Evolutionary conservation across 2,797 vertebrate species (phyloP).

Genomic region (Cercopithecus petaurista): DNA sequence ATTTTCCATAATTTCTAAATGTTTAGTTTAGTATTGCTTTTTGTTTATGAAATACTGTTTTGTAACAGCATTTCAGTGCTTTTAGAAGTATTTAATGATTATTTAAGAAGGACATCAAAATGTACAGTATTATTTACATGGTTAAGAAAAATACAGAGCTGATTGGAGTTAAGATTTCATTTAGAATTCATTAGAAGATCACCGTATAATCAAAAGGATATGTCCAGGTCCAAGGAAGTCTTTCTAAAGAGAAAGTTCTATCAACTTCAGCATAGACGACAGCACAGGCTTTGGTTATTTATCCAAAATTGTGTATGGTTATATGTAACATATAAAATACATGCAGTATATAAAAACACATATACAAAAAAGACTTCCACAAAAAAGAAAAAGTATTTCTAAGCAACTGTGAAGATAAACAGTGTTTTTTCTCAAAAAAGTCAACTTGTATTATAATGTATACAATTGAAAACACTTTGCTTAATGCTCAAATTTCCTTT

Average conservation of each 20-base stretch:
- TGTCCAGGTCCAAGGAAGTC: not conserved
- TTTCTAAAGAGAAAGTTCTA: constrained; percentile 14
- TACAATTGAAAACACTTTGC: not conserved
- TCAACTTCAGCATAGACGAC: not conserved
- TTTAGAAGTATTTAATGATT: not conserved
- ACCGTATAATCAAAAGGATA: not conserved
- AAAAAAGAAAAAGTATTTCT: not conserved
- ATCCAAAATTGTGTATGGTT: not conserved
- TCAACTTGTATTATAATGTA: not conserved
- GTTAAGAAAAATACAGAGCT: not conserved
- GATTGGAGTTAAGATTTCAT: not conserved
- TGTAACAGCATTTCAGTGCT: not conserved
- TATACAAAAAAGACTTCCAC: not conserved
- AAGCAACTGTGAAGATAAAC: not conserved
- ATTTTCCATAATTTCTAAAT: not conserved
- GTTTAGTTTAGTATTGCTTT: not conserved
- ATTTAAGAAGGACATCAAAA: not conserved
- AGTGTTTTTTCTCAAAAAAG: not conserved
- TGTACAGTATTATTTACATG: not conserved
- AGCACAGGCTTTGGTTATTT: not conserved
- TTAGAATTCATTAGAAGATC: not conserved
- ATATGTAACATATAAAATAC: not conserved
- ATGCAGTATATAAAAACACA: not conserved
- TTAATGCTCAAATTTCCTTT: not conserved
- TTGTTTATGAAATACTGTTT: not conserved